Base-by-base conservation (phyloP, 2,113 vertebrate genomes). In the Xiphorhynchus elegans region DNA sequence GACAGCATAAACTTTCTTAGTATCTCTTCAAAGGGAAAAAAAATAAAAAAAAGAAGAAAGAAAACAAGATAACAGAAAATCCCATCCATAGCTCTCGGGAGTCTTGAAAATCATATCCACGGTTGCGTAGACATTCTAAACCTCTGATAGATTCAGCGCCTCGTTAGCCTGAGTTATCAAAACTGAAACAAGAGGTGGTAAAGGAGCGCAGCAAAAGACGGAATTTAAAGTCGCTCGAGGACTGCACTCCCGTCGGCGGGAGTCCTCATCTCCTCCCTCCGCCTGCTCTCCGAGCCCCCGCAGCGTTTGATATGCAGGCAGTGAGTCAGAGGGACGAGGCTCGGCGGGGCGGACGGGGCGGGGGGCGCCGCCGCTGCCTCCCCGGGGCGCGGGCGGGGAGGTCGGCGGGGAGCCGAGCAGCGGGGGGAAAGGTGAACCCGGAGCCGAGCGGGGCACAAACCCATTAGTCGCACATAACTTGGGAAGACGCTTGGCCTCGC, bases 191-290 rank as follows among this genome's bases (percentile, higher is more conserved):
- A 92, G 97, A 84, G 92, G 95, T 87, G 74, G 63, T 23, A 24
- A 85, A 84, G 60, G 95, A 70, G 87, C 75, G 86, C 86, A 47
- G 94, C 91, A 79, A 82, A 92, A 97, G 95, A 93, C 25, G 79
- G 95, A 90, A 91, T 70, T 92, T 83, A 42, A 93, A 97, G 92
- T 85, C 87, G 76, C 96, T 76, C 25, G 55, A 76, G 96, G 96
- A 76, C 90, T 63, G 95, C 79, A 56, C 87, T 96, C 58, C 84
- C 72, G 53, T 79, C 74, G 78, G 63, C 28, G 7, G 37, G 29
- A 35, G 44, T 19, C 68, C 85, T 59, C 40, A 39, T 64, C 69
- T 74, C 46, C 81, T 75, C 81, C 47, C 66, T 24, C 26, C n/a
- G 15, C 62, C 63, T 23, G 60, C 29, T 13, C 79, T 18, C 4